phyloP scores from a whole-genome alignment of 2,797 vertebrate species.

The Molossus molossus region DNA sequence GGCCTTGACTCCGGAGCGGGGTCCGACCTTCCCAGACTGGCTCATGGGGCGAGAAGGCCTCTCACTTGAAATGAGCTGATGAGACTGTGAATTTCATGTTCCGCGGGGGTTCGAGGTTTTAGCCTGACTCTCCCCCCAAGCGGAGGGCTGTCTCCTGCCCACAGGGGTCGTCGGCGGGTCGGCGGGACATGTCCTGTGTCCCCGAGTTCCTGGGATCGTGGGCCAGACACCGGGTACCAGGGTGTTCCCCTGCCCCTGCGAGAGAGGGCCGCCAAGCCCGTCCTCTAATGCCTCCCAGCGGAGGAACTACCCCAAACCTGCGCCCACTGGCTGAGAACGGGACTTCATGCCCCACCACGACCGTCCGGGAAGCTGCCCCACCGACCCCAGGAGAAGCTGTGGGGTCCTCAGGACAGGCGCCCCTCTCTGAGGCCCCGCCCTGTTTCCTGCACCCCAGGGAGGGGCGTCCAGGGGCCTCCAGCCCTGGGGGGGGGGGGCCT shows the following conservation, averaged over 20 bases:
- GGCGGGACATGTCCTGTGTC: no score
- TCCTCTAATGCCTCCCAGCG: not conserved
- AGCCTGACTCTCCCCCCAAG: not conserved
- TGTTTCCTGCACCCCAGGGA: not conserved
- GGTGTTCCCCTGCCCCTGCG: fast-evolving
- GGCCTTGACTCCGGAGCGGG: fast-evolving
- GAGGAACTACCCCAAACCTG: fast-evolving
- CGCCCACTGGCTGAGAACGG: fast-evolving
- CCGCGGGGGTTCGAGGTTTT: fast-evolving
- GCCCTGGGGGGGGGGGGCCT: not conserved
- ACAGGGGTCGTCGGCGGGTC: no score
- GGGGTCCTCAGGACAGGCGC: not conserved
- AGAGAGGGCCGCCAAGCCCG: not conserved
- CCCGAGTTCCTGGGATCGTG: not conserved
- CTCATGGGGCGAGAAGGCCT: fast-evolving
- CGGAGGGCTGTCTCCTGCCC: not conserved
- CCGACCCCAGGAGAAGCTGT: not conserved
- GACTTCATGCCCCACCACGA: not conserved
- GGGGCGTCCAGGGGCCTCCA: no score
- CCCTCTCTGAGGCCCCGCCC: not conserved
- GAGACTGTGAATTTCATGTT: no score
- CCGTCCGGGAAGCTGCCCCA: not conserved
- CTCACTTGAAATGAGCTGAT: fast-evolving
- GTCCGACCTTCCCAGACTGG: fast-evolving
- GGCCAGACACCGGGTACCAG: fast-evolving